A percentile compares a stretch with the other conserved stretches of the same genome.
Conservation (phyloP, 2,797 vertebrate genomes). For the Crocidura indochinensis region DNA sequence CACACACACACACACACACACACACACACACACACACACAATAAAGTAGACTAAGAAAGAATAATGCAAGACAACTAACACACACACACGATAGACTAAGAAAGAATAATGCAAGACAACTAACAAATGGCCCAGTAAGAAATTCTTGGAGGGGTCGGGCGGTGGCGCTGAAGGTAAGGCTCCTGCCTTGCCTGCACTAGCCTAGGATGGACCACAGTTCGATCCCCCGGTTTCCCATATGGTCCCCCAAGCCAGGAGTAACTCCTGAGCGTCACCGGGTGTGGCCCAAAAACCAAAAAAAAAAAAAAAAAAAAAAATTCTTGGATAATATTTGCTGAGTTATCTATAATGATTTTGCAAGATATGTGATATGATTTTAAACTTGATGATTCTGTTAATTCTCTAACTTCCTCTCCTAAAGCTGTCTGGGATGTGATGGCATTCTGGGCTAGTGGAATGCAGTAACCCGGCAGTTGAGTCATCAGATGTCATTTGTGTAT, state of each 20-base stretch:
- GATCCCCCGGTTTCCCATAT: too few relatives aligned
- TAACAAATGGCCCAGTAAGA: not conserved
- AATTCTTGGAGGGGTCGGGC: constrained; percentile 19
- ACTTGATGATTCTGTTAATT: not conserved
- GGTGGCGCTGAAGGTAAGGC: too few relatives aligned
- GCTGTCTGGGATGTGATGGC: not conserved
- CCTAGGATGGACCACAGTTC: too few relatives aligned
- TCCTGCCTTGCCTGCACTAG: too few relatives aligned
- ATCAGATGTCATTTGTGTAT: constrained; percentile 14
- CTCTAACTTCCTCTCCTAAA: not conserved
- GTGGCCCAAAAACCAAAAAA: too few relatives aligned
- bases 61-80: not conserved
- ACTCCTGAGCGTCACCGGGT: too few relatives aligned
- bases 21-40: not conserved
- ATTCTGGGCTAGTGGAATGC: not conserved
- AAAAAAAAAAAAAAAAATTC: too few relatives aligned
- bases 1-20: too few relatives aligned
- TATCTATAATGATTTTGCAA: constrained; percentile 43
- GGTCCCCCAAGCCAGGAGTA: too few relatives aligned
- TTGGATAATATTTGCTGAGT: constrained; percentile 9
- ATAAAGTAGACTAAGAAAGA: not conserved
- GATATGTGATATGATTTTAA: constrained; percentile 46
- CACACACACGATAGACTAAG: not conserved
- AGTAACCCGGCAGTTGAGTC: not conserved
- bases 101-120: not conserved